Evolutionary conservation across 2,113 vertebrate species (phyloP), one percentile per base, ranked within the genome.

Genomic region (Dolichallabes microphthalmus): DNA sequence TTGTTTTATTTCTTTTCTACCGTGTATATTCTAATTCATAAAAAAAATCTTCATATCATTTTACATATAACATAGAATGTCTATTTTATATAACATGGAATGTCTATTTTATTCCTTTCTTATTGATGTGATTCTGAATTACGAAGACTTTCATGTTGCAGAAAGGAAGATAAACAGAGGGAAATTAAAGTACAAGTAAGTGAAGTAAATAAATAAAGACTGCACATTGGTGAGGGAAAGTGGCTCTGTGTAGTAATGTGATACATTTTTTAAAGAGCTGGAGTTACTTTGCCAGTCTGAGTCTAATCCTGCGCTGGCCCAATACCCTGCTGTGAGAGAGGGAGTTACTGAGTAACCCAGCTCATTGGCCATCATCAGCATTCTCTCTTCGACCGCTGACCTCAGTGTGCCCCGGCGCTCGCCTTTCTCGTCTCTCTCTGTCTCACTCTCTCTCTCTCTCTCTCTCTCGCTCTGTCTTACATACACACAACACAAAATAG

Each of bases 311-410:
- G 81, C 20, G 0, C 75, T 82, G 75, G 79, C 50, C 64, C 20
- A 22, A 58, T 63, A 85, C 35, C 87, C 87, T 83, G 87, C 84
- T 88, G 82, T 73, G 82, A 45, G 73, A 86, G 69, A 82, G 53
- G 69, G 79, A 87, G 88, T 88, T 88, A 88, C 88, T 88, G 85
- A 88, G 86, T 88, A 88, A 88, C 88, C 57, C 71, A 71, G 78
- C 63, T 82, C 57, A 85, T 80, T 57, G 63, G 61, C 83, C 77
- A 64, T 85, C 85, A 74, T 83, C 69, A 64, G 74, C 85, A 86
- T 66, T 88, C 85, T 86, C 85, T 68, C 66, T 53, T 50, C 25
- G 45, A 69, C 76, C 45, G 58, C 84, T 85, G 88, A 88, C 88
- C 88, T 84, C 82, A 63, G 63, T 10, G 45, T 86, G 82, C 87